Evolutionary conservation across 2,797 vertebrate genomes (phyloP), one percentile per base, ranked within the genome.

Genomic region (Pipistrellus pipistrellus): DNA sequence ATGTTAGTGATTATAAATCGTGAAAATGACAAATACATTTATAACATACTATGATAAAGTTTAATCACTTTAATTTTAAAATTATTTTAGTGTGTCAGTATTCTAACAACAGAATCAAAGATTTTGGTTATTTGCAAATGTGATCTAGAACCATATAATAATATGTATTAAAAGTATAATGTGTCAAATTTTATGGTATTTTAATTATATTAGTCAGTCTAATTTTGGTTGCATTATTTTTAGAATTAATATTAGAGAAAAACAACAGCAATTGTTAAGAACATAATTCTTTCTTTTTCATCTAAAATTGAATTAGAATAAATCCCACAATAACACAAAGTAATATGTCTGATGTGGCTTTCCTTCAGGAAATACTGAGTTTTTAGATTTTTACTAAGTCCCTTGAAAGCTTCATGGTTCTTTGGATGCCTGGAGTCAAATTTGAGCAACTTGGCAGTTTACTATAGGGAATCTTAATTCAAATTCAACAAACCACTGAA

Each of bases 391-490:
- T 98, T 96, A 98, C 96, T 71, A 98, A 97, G 93, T 98, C 98
- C 94, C 98, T 97, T 95, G 96, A 98, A 98, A 98, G 97, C 98
- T 98, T 98, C 98, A 98, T 97, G 97, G 98, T 98, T 98, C 98
- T 98, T 98, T 98, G 20, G 95, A 98, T 97, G 96, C 97, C 97
- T 97, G 76, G 96, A 98, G 98, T 97, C 97, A 98, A 98, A 98
- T 98, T 97, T 97, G 96, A 98, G 93, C 97, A 98, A 97, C 97
- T 98, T 98, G 94, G 83, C 95, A 97, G 96, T 96, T 98, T 98
- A 97, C 98, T 96, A 96, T 76, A 81, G 97, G 97, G 97, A 98
- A 98, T 98, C 97, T 98, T 98, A 98, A 98, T 98, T 98, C 97
- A 98, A 96, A 98, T 97, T 97, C 97, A 98, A 97, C 97, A 98